phyloP scores from a whole-genome alignment of 2,888 invertebrate species.

The Uropetala carovei region DNA sequence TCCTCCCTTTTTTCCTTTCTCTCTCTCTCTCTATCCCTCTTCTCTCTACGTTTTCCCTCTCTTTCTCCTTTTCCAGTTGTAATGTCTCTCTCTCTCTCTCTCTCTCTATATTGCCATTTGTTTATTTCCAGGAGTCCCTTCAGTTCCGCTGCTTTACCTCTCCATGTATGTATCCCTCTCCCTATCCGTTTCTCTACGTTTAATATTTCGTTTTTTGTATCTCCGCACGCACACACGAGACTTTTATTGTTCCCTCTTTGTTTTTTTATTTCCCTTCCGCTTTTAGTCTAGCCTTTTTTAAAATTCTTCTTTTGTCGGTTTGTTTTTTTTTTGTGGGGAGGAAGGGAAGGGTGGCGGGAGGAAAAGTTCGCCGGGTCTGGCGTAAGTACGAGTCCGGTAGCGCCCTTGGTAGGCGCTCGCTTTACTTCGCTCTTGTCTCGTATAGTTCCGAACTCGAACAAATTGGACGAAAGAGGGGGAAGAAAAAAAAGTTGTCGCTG shows the following conservation, averaged over 20 bases:
- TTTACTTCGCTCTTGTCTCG: too few relatives aligned
- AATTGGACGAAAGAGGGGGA: not conserved
- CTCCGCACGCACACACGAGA: not conserved
- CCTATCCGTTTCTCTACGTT: not conserved
- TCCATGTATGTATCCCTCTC: not conserved
- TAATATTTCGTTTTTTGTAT: slow-evolving; percentile 5
- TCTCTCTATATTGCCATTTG: not conserved
- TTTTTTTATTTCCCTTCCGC: not conserved
- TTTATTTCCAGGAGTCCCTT: not conserved
- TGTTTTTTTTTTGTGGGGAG: too few relatives aligned
- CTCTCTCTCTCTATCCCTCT: not conserved
- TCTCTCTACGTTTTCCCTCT: too few relatives aligned
- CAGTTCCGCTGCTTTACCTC: slow-evolving; percentile 7
- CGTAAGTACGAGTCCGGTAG: too few relatives aligned
- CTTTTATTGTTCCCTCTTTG: not conserved
- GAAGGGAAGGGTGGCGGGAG: too few relatives aligned
- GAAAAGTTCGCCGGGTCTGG: too few relatives aligned
- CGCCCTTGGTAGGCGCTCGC: too few relatives aligned
- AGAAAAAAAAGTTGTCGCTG: not conserved
- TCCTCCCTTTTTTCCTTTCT: not conserved
- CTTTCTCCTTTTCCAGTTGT: too few relatives aligned
- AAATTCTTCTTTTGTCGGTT: too few relatives aligned
- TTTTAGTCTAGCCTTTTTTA: not conserved
- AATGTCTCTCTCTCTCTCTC: not conserved
- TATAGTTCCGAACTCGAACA: not conserved